Evolutionary conservation across 2,888 invertebrate genomes (phyloP), one percentile per base, ranked within the genome.

Genomic region (Rhogogaster chlorosoma): DNA sequence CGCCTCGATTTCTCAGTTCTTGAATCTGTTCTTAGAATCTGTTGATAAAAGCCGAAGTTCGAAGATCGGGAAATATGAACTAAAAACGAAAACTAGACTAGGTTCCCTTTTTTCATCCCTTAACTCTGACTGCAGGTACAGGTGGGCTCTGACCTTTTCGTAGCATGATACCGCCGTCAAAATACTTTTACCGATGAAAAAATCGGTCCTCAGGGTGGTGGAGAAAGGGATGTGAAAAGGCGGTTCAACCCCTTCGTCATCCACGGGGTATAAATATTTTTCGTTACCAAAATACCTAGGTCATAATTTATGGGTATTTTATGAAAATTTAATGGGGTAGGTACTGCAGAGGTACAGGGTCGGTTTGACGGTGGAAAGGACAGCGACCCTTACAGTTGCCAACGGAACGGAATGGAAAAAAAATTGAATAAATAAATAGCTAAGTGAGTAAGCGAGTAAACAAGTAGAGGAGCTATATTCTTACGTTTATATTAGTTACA

Each of bases 261-360:
- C 90, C 89, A 89, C 89, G 88, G 89, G 90, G 88, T 92, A 92
- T 92, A 92, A 92, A 92, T 92, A 92, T 92, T 92, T 29, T 45
- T 18, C 53, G 29, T 77, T 49, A 29, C 32, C 49, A 89, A 87
- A 87, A 61, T 86, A 89, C 88, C 73, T 83, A 84, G 84, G 86
- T 84, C 84, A 85, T 90, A 90, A 92, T 92, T 92, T 92, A 92
- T 92, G 91, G 86, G 89, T 88, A 89, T 92, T 92, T 92, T 91
- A 92, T 92, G 91, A 91, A 92, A 92, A 92, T 92, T 87, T 85
- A 80, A 80, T 80, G 78, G 78, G 78, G 53, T 77, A 26, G n/a
- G n/a, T n/a, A n/a, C n/a, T n/a, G n/a, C n/a, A n/a, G 49, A 9
- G 22, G 22, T 9, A 75, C 42, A n/a, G 38, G 22, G 42, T 73